A percentile compares a stretch with the other conserved stretches of the same genome.
Conservation (phyloP, 1,140 invertebrate genomes). For the Hesperophylax magnus region DNA sequence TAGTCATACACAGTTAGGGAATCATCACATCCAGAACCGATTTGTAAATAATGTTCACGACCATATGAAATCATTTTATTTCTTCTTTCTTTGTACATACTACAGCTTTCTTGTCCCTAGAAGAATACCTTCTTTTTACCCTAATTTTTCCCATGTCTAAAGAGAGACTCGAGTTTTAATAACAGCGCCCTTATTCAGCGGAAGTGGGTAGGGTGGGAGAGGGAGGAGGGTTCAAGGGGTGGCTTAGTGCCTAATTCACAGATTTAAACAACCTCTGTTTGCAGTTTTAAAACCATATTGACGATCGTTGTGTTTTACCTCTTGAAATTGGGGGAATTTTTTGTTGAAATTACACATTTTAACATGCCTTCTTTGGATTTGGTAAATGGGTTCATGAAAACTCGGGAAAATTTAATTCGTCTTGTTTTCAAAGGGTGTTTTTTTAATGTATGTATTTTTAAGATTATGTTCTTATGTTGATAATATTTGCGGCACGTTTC, state of each 20-base stretch:
- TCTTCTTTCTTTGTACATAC: too few relatives aligned
- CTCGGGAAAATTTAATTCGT: too few relatives aligned
- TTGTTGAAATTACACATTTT: constrained; percentile 27
- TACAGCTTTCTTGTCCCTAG: neutral
- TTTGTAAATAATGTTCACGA: too few relatives aligned
- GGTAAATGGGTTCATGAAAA: neutral
- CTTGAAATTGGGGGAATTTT: neutral
- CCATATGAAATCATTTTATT: too few relatives aligned
- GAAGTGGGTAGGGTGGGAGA: neutral
- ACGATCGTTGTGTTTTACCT: constrained; percentile 22
- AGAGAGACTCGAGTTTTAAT: constrained; percentile 51
- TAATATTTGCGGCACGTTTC: too few relatives aligned
- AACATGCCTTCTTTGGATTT: neutral
- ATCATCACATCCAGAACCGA: too few relatives aligned
- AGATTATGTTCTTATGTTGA: too few relatives aligned
- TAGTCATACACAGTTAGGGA: too few relatives aligned
- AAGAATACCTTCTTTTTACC: constrained; percentile 9
- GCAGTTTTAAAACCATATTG: constrained; percentile 34
- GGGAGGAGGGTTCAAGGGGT: constrained; percentile 11
- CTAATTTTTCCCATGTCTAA: neutral
- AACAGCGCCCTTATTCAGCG: constrained; percentile 52
- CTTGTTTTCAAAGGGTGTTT: too few relatives aligned
- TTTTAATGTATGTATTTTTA: too few relatives aligned
- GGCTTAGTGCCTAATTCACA: constrained; percentile 41
- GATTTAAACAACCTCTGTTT: constrained; percentile 44